Base-by-base conservation (phyloP, 2,797 vertebrate genomes). In the Hapalemur alaotrensis region DNA sequence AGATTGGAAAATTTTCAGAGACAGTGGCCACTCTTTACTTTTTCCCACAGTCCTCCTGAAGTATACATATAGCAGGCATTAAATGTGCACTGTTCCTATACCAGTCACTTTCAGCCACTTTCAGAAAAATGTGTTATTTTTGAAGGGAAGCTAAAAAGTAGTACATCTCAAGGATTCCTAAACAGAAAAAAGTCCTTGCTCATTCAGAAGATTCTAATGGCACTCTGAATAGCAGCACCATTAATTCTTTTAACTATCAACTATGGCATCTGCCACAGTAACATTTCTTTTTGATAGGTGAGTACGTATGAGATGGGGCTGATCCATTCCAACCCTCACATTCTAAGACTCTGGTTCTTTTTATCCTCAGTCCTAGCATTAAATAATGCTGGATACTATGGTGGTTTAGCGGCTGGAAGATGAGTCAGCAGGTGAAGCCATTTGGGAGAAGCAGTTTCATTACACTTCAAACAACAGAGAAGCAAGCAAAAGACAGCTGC, bases 401-500 rank as follows among this genome's bases (percentile, higher is more conserved):
- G 50, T 8, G 41, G 52, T 81, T 83, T 52, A 72, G 63, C 38
- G 72, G 38, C 61, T 75, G 35, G 81, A 65, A 61, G 91, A 95
- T 93, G 96, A 96, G 87, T 91, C 95, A 95, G 96, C 96, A 97
- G 87, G 93, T 95, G 5, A 95, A 90, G 85, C 57, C 78, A 63
- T 79, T 89, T 91, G 63, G 43, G 76, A 93, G 82, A 88, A 92
- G 65, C 75, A 59, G 63, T 69, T 95, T 93, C 90, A 95, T 30
- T 95, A 76, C 76, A 90, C 67, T 95, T 48, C 4, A 9, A 95
- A 96, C 84, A 97, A 95, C 92, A 95, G 73, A 89, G 87, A 96
- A 91, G 85, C 72, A 88, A 97, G 89, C 79, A 70, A 88, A 97
- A 95, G 86, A 80, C 87, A 97, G 93, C 95, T 95, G 91, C 63